Conservation (phyloP, 1,140 invertebrate species). For the Limonius californicus region DNA sequence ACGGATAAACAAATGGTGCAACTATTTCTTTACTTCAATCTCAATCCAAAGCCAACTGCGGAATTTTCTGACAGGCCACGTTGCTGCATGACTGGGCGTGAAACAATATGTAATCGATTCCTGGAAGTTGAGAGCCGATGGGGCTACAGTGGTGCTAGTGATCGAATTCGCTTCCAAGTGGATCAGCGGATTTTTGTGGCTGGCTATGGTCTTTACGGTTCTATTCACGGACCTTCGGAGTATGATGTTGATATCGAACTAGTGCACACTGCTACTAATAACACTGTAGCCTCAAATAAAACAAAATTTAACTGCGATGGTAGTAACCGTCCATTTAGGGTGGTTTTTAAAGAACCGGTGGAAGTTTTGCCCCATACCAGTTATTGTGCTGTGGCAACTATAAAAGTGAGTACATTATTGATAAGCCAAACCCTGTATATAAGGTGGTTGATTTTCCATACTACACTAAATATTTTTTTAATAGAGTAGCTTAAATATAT, state of each 20-base stretch:
- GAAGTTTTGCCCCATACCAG: conserved; percentile 76
- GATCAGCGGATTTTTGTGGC: conserved; percentile 81
- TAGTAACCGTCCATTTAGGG: conserved; percentile 74
- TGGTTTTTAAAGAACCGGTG: conserved; percentile 87
- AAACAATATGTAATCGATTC: conserved; percentile 77
- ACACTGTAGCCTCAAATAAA: conserved; percentile 73
- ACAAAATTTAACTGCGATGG: conserved; percentile 80
- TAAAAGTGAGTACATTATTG: conserved; percentile 71
- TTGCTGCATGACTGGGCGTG: conserved; percentile 80
- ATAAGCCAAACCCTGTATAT: too few relatives aligned
- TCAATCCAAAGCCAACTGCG: conserved; percentile 70
- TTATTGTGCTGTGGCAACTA: conserved; percentile 78
- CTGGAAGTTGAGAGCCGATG: conserved; percentile 77
- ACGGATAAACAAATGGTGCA: conserved; percentile 72
- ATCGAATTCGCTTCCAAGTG: conserved; percentile 80
- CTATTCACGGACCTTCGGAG: conserved; percentile 76
- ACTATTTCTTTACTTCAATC: conserved; percentile 78
- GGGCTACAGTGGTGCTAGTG: conserved; percentile 85
- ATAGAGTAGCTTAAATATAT: too few relatives aligned
- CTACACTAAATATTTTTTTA: too few relatives aligned
- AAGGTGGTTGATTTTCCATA: too few relatives aligned
- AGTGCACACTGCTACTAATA: conserved; percentile 71
- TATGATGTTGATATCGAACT: conserved; percentile 79
- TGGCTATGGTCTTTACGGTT: conserved; percentile 86
- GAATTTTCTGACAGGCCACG: conserved; percentile 71